These are phyloP conservation scores for Orussus abietinus DNA, from an alignment of 1,140 invertebrate species.

Conservation along the genomic window DNA sequence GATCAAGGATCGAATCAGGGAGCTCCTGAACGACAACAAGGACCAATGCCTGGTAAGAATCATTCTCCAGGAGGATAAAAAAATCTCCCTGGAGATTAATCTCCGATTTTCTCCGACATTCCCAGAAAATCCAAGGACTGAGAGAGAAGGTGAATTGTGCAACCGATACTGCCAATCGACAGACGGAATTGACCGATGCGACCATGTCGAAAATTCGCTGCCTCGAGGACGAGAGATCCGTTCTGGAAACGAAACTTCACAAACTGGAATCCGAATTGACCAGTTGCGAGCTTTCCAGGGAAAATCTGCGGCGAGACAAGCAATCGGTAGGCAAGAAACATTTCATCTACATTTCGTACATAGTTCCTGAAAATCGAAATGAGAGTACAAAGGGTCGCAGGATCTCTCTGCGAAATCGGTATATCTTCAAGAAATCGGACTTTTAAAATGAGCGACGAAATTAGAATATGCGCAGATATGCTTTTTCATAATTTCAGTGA, in stretches of 20 bases:
- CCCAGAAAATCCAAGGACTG: constrained; percentile 66
- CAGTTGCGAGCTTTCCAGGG: constrained; percentile 60
- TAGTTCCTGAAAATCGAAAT: too few species aligned
- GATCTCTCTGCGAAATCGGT: too few species aligned
- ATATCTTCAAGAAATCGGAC: too few species aligned
- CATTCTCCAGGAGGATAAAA: not conserved
- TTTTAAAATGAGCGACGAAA: too few species aligned
- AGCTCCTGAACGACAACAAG: constrained; percentile 71
- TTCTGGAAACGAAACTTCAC: constrained; percentile 64
- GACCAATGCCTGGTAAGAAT: constrained; percentile 65
- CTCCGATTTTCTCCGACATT: constrained; percentile 5
- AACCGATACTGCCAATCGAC: constrained; percentile 60
- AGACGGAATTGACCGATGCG: constrained; percentile 62
- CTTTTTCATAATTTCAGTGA: too few species aligned
- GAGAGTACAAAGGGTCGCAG: too few species aligned
- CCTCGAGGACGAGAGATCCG: constrained; percentile 66
- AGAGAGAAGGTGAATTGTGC: constrained; percentile 65
- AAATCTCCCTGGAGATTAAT: not conserved
- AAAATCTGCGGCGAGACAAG: constrained; percentile 67
- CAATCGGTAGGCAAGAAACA: constrained; percentile 12
- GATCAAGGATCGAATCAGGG: constrained; percentile 72
- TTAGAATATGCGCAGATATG: too few species aligned
- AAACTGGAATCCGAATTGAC: constrained; percentile 70
- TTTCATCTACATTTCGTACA: not conserved
- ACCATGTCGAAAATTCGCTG: constrained; percentile 59